Evolutionary conservation across 37 sponge, comb jelly and placozoan genomes (phyloP).

Genomic region (Eunapius fragilis): DNA sequence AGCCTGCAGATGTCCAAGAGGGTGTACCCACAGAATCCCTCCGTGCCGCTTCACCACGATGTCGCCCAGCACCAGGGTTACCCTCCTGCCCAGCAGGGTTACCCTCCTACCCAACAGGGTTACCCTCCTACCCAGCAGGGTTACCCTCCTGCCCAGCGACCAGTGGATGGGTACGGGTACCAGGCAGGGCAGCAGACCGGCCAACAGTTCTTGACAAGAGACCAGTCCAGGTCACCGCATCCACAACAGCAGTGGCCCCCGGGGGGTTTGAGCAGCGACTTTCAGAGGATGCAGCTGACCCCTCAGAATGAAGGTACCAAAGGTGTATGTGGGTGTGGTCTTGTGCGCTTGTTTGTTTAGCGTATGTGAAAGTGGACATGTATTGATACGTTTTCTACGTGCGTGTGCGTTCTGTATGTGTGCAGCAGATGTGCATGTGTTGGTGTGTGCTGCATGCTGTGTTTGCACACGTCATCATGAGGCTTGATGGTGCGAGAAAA

Average conservation of each 20-base stretch:
- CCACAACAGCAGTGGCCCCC: not conserved
- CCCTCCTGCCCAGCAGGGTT: no score
- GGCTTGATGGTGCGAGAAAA: no score
- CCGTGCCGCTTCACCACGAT: not conserved
- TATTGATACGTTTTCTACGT: no score
- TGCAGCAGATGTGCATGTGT: no score
- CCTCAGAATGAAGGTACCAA: not conserved
- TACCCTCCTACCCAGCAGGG: not conserved
- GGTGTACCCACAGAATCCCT: not conserved
- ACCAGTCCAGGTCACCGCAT: not conserved
- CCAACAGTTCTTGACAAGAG: not conserved
- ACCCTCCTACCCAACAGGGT: no score
- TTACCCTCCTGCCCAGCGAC: not conserved
- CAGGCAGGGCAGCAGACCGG: not conserved
- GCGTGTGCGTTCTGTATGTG: no score
- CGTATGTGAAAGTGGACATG: not conserved
- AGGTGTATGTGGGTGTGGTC: not conserved
- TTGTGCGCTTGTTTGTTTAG: no score
- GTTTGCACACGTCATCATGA: no score
- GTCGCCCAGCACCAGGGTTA: no score
- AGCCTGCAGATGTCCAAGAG: not conserved
- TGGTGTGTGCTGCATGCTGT: no score
- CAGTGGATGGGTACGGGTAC: not conserved
- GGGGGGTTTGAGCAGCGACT: not conserved
- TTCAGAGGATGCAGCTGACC: not conserved